Evolutionary conservation across 2,888 invertebrate genomes (phyloP).

Genomic region (Lutraria lutraria): DNA sequence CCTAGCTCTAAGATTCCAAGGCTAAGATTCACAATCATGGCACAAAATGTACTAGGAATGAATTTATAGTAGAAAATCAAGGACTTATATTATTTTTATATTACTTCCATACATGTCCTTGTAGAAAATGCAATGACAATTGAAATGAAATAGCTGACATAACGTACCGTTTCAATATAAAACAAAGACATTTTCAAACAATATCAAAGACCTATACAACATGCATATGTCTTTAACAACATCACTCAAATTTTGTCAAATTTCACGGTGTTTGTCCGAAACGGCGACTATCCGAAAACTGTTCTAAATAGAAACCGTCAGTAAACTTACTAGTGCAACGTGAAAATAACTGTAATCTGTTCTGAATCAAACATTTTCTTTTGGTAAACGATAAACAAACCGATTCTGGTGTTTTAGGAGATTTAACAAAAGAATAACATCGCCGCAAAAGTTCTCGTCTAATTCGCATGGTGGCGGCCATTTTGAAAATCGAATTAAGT

Average conservation of each 20-base stretch:
- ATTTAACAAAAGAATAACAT: slow-evolving; percentile 27
- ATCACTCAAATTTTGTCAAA: not conserved
- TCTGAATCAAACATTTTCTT: slow-evolving; percentile 15
- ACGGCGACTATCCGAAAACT: not conserved
- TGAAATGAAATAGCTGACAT: too few relatives aligned
- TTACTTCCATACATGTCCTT: too few relatives aligned
- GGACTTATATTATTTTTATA: too few relatives aligned
- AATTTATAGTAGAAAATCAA: too few relatives aligned
- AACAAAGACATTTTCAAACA: not conserved
- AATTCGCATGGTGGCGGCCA: slow-evolving; percentile 59
- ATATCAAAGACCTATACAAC: too few relatives aligned
- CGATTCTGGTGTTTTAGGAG: not conserved
- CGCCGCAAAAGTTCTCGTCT: slow-evolving; percentile 13
- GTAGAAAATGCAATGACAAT: too few relatives aligned
- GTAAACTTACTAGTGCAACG: slow-evolving; percentile 46
- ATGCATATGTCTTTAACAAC: too few relatives aligned
- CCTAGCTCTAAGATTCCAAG: too few relatives aligned
- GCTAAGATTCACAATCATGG: too few relatives aligned
- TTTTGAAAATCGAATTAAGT: slow-evolving; percentile 42
- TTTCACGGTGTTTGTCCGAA: not conserved
- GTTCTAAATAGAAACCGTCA: not conserved
- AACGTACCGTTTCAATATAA: not conserved
- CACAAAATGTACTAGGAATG: too few relatives aligned
- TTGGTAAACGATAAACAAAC: slow-evolving; percentile 17
- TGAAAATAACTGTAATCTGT: slow-evolving; percentile 36